These are phyloP conservation scores for Digitonthophagus gazella DNA, from an alignment of 2,888 invertebrate genomes.

Conservation along the genomic window DNA sequence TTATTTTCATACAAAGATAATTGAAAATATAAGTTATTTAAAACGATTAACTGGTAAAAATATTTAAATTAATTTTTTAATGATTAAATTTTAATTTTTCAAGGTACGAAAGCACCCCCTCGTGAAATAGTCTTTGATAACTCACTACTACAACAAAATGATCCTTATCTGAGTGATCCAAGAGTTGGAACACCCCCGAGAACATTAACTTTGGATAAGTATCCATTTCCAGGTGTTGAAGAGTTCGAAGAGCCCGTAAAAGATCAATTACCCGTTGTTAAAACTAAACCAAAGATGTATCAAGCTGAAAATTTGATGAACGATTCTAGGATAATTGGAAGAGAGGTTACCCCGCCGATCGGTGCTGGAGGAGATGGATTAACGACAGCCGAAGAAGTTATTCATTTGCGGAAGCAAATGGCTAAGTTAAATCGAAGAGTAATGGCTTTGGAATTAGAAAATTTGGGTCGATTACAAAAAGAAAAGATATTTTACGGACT, in stretches of 20 bases:
- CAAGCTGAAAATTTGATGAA: constrained; percentile 41
- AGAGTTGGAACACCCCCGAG: constrained; percentile 88
- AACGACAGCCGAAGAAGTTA: constrained; percentile 73
- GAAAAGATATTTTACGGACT: constrained; percentile 83
- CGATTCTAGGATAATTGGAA: constrained; percentile 35
- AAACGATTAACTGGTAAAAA: constrained; percentile 7
- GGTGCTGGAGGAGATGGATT: constrained; percentile 59
- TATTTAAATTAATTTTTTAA: constrained; percentile 10
- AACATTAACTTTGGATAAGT: constrained; percentile 81
- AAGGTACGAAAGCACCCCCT: constrained; percentile 81
- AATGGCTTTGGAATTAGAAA: constrained; percentile 82
- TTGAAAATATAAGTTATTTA: constrained; percentile 26
- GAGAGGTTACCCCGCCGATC: constrained; percentile 43
- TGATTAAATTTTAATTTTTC: constrained; percentile 32
- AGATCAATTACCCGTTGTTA: constrained; percentile 40
- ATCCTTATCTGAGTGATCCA: constrained; percentile 67
- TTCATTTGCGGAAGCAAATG: constrained; percentile 80
- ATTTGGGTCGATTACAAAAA: constrained; percentile 77
- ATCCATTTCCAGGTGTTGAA: constrained; percentile 71
- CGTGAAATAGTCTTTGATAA: constrained; percentile 84
- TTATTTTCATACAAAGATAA: constrained; percentile 22
- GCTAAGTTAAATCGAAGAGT: constrained; percentile 85
- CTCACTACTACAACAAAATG: constrained; percentile 69
- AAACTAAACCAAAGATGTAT: constrained; percentile 38
- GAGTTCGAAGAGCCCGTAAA: constrained; percentile 54